Evolutionary conservation across 2,797 vertebrate genomes (phyloP).

Genomic region (Pipistrellus nathusii): DNA sequence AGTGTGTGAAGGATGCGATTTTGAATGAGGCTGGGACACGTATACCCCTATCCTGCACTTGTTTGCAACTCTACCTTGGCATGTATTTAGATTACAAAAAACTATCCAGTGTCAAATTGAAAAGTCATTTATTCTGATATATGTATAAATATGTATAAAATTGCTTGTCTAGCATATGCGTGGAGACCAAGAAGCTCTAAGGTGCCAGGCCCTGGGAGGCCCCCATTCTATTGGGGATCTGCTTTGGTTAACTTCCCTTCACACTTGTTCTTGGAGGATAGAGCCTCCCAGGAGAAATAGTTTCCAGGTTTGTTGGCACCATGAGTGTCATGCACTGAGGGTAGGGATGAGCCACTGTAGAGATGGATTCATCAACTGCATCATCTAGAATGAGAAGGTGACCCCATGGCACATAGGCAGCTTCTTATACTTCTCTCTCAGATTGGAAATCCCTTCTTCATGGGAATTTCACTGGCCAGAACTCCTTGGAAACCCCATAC

Average conservation of each 20-base stretch:
- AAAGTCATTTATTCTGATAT: not conserved
- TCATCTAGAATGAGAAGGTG: not conserved
- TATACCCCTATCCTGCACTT: fast-evolving
- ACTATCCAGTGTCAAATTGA: not conserved
- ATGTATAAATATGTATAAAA: too few relatives aligned
- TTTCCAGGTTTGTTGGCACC: not conserved
- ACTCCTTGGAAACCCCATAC: not conserved
- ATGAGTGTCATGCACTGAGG: not conserved
- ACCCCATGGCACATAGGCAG: not conserved
- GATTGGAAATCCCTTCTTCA: not conserved
- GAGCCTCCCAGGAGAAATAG: not conserved
- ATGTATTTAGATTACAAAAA: not conserved
- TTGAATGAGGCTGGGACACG: not conserved
- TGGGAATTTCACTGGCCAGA: not conserved
- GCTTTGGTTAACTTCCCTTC: not conserved
- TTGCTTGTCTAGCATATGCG: not conserved
- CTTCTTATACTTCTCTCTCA: not conserved
- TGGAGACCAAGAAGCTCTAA: not conserved
- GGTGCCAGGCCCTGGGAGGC: not conserved
- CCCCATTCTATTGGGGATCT: not conserved
- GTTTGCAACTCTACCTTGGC: not conserved
- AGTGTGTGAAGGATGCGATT: not conserved
- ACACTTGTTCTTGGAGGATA: not conserved
- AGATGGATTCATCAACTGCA: not conserved
- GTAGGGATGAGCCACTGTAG: not conserved